phyloP scores from a whole-genome alignment of 2,797 vertebrate genomes.

The Pangasius larnaudii region DNA sequence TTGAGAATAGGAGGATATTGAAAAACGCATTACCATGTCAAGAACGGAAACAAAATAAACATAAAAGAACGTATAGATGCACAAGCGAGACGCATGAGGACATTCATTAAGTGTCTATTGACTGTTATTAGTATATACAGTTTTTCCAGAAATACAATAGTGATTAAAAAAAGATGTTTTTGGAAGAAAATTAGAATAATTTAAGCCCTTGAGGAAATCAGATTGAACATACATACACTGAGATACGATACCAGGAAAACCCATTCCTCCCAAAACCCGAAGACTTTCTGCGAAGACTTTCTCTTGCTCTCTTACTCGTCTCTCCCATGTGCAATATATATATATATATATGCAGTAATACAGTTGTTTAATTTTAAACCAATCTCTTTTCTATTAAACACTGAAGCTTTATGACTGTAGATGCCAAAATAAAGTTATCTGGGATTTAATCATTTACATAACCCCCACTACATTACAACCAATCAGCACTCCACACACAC shows the following conservation, averaged over 20 bases:
- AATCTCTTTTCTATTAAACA: constrained; percentile 35
- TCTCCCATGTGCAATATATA: constrained; percentile 2
- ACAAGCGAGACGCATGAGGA: not conserved
- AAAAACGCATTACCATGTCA: not conserved
- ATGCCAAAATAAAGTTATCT: constrained; percentile 26
- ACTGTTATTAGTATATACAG: too few species aligned
- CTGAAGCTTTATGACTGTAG: constrained; percentile 36
- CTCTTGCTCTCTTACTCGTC: not conserved
- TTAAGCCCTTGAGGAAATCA: not conserved
- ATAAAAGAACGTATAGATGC: not conserved
- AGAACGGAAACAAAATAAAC: not conserved
- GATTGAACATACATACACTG: not conserved
- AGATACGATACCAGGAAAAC: not conserved
- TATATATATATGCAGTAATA: not conserved
- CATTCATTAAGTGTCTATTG: not conserved
- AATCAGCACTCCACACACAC: constrained; percentile 19
- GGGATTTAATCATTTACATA: constrained; percentile 13
- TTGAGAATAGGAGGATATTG: not conserved
- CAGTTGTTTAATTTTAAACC: constrained; percentile 17
- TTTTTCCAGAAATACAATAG: not conserved
- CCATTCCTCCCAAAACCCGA: not conserved
- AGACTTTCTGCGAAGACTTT: not conserved
- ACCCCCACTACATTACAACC: not conserved
- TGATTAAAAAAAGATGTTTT: not conserved
- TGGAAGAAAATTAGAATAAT: not conserved